Percentiles rank a stretch among this genome's conserved stretches.
These are phyloP conservation scores for Rousettus leschenaultii DNA, from an alignment of 2,113 vertebrate genomes.

Conservation along the genomic window DNA sequence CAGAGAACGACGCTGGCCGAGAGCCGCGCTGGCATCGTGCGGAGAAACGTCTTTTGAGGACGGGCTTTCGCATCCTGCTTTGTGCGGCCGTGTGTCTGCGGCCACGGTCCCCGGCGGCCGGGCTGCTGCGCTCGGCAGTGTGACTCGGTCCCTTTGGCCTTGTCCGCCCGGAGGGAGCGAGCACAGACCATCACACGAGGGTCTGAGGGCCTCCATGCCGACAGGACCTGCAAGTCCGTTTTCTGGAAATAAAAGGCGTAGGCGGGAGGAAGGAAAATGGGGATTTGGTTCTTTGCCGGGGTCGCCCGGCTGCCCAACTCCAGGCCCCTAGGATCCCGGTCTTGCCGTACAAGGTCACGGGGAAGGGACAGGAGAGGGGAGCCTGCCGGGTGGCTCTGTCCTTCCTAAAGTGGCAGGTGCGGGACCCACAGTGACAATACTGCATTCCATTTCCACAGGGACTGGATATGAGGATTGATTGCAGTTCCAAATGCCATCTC, in stretches of 20 bases:
- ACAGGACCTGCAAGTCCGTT: background rate
- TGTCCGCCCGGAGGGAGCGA: background rate
- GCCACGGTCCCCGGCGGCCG: rapidly evolving
- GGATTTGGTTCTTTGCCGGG: background rate
- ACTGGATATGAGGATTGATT: background rate
- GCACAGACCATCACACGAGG: rapidly evolving
- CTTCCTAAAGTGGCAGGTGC: rapidly evolving
- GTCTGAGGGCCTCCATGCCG: background rate
- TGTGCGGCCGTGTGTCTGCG: rapidly evolving
- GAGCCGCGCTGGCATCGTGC: rapidly evolving
- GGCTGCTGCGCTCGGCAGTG: rapidly evolving
- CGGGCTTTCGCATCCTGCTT: background rate
- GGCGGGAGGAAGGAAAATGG: rapidly evolving
- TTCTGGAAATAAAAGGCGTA: background rate
- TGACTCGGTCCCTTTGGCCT: background rate
- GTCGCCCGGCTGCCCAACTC: rapidly evolving
- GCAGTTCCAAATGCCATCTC: background rate
- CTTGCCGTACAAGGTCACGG: rapidly evolving
- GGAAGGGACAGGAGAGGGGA: rapidly evolving
- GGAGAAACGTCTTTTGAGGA: background rate
- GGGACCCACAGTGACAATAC: background rate
- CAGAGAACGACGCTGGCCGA: rapidly evolving
- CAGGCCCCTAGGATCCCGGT: rapidly evolving
- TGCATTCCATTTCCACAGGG: background rate
- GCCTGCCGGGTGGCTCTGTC: rapidly evolving